Evolutionary conservation across 2,888 invertebrate species (phyloP), one percentile per base, ranked within the genome.

Genomic region (Trachelus troglodyta): DNA sequence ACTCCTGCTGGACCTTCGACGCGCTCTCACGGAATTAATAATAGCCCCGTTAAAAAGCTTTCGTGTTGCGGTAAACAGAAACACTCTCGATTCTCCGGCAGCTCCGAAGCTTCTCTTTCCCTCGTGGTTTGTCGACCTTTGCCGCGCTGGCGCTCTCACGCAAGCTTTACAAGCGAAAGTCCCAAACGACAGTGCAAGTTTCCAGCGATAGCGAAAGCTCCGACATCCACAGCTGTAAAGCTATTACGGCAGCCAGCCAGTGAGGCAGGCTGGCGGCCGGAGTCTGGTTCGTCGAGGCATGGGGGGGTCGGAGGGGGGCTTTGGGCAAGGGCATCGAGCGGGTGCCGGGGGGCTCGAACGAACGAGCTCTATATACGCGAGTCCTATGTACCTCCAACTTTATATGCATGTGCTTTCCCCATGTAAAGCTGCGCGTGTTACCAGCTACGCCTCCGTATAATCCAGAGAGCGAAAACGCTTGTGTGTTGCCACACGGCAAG

Each of bases 121-220:
- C 71, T 71, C 31, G 71, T 71, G 33, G 71, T 34, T 31, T 34
- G 71, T 31, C 71, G 71, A 71, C 33, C 71, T 71, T 15, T 71
- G 31, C 71, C 56, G 23, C 23, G 81, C 71, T 82, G 81, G 79
- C 85, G 83, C 79, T 56, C 56, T 56, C 56, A 23, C 56, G 23
- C 56, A 9, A 56, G 56, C 56, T 80, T 80, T 81, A 84, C 79
- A 80, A 87, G 87, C 85, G 89, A 89, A 88, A 90, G 90, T 89
- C 85, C 82, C 81, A 81, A 87, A 87, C 87, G 89, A 89, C 86
- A 88, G 89, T 88, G 89, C 90, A 88, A 89, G 88, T 89, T 88
- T 82, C 83, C 86, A 86, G 86, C 86, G 90, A 91, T 90, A 90
- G 90, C 90, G 90, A 91, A 91, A 91, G 91, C 90, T 86, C 73